Conservation (phyloP, 2,888 invertebrate species). For the Limnephilus auricula region DNA sequence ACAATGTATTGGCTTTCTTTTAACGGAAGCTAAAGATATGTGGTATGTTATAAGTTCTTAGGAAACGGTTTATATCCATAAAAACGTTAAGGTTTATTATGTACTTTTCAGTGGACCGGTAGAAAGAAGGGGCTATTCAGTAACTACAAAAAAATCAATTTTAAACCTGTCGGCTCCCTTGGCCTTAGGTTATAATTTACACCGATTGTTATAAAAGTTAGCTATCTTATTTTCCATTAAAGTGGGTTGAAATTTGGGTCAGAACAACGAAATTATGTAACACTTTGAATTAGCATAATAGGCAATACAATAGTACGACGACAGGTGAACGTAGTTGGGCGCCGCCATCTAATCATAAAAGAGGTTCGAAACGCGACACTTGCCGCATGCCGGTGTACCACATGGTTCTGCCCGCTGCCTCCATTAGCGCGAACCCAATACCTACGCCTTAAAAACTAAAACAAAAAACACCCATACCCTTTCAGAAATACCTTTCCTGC, state of each 20-base stretch:
- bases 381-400: background rate
- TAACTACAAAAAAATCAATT: background rate
- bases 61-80: too few species aligned
- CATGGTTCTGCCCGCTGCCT: background rate
- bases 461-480: background rate
- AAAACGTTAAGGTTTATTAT: too few species aligned
- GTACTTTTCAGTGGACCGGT: too few species aligned
- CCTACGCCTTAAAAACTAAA: conserved; percentile 14
- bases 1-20: too few species aligned
- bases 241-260: background rate
- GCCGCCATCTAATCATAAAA: background rate
- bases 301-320: background rate
- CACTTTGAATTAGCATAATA: background rate
- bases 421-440: conserved; percentile 8
- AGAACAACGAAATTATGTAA: background rate
- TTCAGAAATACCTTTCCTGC: background rate
- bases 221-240: too few species aligned
- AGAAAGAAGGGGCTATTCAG: too few species aligned
- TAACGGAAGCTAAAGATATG: too few species aligned
- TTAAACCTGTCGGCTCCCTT: too few species aligned
- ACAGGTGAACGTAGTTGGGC: background rate
- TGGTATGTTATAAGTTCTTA: too few species aligned
- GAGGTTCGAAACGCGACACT: conserved; percentile 22
- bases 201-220: background rate
- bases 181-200: background rate